These are phyloP conservation scores for Autographa gamma DNA, from an alignment of 2,888 invertebrate genomes.

Conservation along the genomic window DNA sequence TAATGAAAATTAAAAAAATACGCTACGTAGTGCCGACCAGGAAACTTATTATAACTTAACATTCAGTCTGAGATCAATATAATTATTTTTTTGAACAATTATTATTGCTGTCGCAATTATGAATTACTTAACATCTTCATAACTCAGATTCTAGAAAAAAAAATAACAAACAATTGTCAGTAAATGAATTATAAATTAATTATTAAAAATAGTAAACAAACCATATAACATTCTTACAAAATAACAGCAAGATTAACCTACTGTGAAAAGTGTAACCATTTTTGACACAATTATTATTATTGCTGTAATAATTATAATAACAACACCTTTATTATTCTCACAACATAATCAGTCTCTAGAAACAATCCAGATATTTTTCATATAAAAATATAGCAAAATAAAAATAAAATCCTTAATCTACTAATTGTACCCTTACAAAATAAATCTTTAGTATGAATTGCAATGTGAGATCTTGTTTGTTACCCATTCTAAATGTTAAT, in stretches of 20 bases:
- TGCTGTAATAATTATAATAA: background rate
- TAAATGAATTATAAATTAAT: background rate
- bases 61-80: background rate
- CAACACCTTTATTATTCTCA: background rate
- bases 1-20: background rate
- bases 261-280: background rate
- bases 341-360: background rate
- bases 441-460: conserved; percentile 3
- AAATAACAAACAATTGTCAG: background rate
- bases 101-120: background rate
- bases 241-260: background rate
- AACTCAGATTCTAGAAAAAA: background rate
- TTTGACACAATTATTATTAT: background rate
- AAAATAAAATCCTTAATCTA: background rate
- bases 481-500: conserved; percentile 4
- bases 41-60: background rate
- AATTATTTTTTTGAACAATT: background rate
- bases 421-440: background rate
- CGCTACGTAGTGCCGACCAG: background rate
- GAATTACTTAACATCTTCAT: background rate
- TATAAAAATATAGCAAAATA: conserved; percentile 1
- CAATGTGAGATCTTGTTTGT: background rate
- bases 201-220: conserved; percentile 1
- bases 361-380: background rate
- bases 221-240: background rate